These are phyloP conservation scores for Propithecus coquereli DNA, from an alignment of 2,113 vertebrate species.

Conservation along the genomic window DNA sequence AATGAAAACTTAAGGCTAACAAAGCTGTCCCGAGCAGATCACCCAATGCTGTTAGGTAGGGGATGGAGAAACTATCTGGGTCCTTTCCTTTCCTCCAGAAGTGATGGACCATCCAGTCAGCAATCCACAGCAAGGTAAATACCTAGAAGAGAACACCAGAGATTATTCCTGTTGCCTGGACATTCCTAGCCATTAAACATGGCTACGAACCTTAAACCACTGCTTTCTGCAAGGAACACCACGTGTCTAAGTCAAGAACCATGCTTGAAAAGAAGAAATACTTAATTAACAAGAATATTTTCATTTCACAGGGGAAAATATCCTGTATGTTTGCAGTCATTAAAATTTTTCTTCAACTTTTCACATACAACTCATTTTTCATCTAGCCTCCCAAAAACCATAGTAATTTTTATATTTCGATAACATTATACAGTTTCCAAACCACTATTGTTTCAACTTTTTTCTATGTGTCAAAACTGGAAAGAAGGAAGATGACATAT, in stretches of 20 bases:
- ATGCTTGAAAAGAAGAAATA: not conserved
- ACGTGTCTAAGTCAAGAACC: not conserved
- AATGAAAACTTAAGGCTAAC: slow-evolving; percentile 94
- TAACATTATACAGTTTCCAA: not conserved
- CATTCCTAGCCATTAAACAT: rapidly evolving
- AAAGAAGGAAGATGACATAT: not conserved
- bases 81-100: slow-evolving; percentile 98
- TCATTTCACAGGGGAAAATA: not conserved
- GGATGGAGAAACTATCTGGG: slow-evolving; percentile 97
- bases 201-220: not conserved
- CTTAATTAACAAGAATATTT: not conserved
- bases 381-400: not conserved
- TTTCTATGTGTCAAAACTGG: not conserved
- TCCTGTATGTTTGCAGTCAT: not conserved
- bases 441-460: not conserved
- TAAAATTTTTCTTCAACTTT: not conserved
- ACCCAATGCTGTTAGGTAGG: slow-evolving; percentile 95
- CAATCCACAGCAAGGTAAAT: slow-evolving; percentile 90
- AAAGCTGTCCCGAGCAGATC: slow-evolving; percentile 96
- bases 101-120: slow-evolving; percentile 97
- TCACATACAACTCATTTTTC: not conserved
- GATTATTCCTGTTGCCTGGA: not conserved
- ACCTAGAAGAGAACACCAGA: slow-evolving; percentile 84
- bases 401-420: not conserved
- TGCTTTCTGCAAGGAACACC: not conserved